phyloP scores from a whole-genome alignment of 2,888 invertebrate species.

The Camptogramma bilineatum region DNA sequence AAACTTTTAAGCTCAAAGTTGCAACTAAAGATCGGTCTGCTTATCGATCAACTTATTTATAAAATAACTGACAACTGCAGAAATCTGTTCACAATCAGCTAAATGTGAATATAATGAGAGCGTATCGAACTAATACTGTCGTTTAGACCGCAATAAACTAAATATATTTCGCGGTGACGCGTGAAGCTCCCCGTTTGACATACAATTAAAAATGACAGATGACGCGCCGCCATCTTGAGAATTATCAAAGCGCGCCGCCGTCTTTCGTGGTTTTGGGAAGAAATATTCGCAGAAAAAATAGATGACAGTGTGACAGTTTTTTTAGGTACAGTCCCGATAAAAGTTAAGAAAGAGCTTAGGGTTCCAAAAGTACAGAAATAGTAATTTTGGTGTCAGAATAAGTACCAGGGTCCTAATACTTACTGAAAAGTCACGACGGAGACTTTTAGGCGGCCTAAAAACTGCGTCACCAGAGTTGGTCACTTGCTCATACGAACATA shows the following conservation, averaged over 20 bases:
- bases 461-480: too few species aligned
- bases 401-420: too few species aligned
- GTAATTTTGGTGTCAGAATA: too few species aligned
- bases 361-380: too few species aligned
- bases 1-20: too few species aligned
- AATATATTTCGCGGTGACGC: conserved; percentile 76
- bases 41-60: not conserved
- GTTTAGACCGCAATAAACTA: conserved; percentile 82
- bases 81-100: conserved; percentile 36
- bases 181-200: conserved; percentile 72
- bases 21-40: too few species aligned
- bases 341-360: not conserved
- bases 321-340: not conserved
- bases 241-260: conserved; percentile 68
- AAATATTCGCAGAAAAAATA: conserved; percentile 31
- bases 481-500: too few species aligned
- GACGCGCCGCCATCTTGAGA: conserved; percentile 73
- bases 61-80: not conserved
- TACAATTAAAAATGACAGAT: conserved; percentile 85
- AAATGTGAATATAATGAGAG: conserved; percentile 70
- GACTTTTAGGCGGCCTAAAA: too few species aligned
- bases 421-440: too few species aligned
- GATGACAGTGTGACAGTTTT: conserved; percentile 10
- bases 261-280: conserved; percentile 38
- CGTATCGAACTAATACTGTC: conserved; percentile 62